Percentiles rank a stretch among this genome's conserved stretches.
Conservation (phyloP, 2,113 vertebrate species). For the Passer montanus region DNA sequence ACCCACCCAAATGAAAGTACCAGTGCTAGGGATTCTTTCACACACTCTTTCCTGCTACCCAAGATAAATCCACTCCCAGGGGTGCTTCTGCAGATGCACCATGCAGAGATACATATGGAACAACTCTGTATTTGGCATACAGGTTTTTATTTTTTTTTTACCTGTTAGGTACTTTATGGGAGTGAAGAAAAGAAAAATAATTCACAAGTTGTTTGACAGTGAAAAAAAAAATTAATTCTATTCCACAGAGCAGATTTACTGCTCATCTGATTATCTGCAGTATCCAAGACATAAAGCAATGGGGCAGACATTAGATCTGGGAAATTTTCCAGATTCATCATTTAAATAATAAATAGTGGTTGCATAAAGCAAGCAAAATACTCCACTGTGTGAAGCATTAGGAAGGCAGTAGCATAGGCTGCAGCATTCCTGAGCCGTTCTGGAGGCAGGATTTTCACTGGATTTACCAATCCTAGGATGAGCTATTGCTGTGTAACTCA, state of each 20-base stretch:
- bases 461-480: neutral
- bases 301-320: neutral
- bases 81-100: neutral
- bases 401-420: neutral
- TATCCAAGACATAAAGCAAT: neutral
- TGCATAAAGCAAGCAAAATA: neutral
- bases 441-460: neutral
- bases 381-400: neutral
- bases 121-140: neutral
- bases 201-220: neutral
- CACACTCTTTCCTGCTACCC: neutral
- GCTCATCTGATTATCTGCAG: neutral
- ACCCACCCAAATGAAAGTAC: neutral
- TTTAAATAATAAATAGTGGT: constrained; percentile 35
- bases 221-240: neutral
- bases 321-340: constrained; percentile 10
- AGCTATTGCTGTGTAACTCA: neutral
- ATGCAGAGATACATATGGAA: neutral
- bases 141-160: neutral
- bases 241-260: neutral
- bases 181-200: constrained; percentile 27
- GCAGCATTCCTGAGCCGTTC: neutral
- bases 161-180: neutral
- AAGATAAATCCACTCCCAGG: neutral
- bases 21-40: neutral